Evolutionary conservation across 2,797 vertebrate genomes (phyloP).

Genomic region (Phalanger gymnotis): DNA sequence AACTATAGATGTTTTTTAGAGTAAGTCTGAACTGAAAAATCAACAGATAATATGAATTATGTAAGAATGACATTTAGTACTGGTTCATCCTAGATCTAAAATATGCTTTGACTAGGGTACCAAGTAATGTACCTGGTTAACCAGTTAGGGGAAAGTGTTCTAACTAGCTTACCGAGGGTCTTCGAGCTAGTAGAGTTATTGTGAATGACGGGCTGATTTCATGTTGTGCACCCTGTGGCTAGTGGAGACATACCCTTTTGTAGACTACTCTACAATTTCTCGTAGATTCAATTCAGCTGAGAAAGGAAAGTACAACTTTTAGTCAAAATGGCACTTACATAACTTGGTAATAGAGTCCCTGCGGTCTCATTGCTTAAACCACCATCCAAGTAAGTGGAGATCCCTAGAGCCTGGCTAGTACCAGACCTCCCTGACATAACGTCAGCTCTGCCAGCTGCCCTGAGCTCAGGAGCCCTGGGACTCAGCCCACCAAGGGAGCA

Average conservation of each 20-base stretch:
- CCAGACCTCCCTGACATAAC: not conserved
- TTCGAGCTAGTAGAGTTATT: constrained; percentile 8
- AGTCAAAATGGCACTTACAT: not conserved
- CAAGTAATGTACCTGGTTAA: constrained; percentile 19
- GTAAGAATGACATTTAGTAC: not conserved
- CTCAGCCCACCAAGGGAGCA: not conserved
- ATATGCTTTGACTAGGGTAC: not conserved
- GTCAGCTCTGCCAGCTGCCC: not conserved
- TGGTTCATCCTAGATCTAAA: constrained; percentile 16
- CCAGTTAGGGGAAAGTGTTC: not conserved
- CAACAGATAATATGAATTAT: constrained; percentile 32
- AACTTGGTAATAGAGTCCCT: constrained; percentile 31
- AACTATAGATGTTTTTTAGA: not conserved
- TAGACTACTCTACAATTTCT: not conserved
- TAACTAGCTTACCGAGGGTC: constrained; percentile 7
- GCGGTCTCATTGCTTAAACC: constrained; percentile 12
- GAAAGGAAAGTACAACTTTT: not conserved
- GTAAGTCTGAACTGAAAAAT: constrained; percentile 42
- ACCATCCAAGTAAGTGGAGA: not conserved
- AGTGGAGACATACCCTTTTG: not conserved
- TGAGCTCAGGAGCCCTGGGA: not conserved
- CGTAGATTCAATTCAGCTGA: not conserved
- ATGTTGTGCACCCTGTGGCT: not conserved
- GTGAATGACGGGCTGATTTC: constrained; percentile 14
- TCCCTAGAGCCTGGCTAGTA: not conserved